These are phyloP conservation scores for Platyrinchus mystaceus DNA, from an alignment of 2,797 vertebrate genomes.

Conservation along the genomic window DNA sequence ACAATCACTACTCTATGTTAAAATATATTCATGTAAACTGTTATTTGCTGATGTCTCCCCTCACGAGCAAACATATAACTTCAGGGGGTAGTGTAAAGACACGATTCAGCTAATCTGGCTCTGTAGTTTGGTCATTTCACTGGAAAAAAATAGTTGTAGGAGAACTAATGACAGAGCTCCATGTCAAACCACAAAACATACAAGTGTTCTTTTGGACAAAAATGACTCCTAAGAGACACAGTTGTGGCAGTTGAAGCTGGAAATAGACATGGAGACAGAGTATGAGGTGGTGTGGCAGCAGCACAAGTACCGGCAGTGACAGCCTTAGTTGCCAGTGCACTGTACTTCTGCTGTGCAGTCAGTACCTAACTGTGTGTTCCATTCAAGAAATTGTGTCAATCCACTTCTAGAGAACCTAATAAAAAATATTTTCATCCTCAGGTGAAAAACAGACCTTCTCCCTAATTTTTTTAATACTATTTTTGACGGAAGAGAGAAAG, in stretches of 20 bases:
- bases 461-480: neutral
- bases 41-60: neutral
- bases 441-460: neutral
- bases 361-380: neutral
- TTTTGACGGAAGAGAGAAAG: neutral
- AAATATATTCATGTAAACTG: neutral
- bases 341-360: neutral
- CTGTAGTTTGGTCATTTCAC: neutral
- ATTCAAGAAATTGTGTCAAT: neutral
- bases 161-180: neutral
- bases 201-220: neutral
- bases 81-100: neutral
- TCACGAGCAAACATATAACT: neutral
- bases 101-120: neutral
- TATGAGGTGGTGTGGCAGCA: neutral
- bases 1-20: neutral
- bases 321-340: neutral
- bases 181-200: neutral
- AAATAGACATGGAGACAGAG: neutral
- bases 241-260: neutral
- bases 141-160: neutral
- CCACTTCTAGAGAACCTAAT: neutral
- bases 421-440: neutral
- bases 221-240: rapidly evolving
- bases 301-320: neutral